phyloP scores from a whole-genome alignment of 2,888 invertebrate species.

The Portevinia maculata region DNA sequence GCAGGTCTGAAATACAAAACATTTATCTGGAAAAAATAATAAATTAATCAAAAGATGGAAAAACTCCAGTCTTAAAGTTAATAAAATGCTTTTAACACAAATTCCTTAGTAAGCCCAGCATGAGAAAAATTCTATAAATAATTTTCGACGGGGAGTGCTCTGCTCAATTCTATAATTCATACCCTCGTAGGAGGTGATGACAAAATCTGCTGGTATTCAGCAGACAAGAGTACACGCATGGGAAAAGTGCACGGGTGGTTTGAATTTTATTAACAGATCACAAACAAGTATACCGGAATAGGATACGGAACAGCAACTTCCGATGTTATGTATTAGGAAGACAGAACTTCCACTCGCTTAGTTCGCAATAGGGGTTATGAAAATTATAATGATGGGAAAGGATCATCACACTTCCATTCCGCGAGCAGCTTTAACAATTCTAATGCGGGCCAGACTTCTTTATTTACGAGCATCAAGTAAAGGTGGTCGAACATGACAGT shows the following conservation, averaged over 20 bases:
- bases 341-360: constrained; percentile 14
- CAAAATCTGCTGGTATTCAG: constrained; percentile 62
- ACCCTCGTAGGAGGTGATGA: constrained; percentile 18
- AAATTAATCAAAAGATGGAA: not conserved
- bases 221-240: constrained; percentile 14
- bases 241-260: constrained; percentile 17
- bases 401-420: constrained; percentile 13
- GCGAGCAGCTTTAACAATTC: constrained; percentile 5
- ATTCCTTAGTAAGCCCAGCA: not conserved
- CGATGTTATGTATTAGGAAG: constrained; percentile 44
- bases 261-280: constrained; percentile 42
- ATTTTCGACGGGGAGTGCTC: not conserved
- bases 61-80: not conserved
- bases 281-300: constrained; percentile 45
- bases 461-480: constrained; percentile 29
- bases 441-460: constrained; percentile 50
- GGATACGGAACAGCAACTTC: constrained; percentile 60
- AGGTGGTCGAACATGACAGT: constrained; percentile 15
- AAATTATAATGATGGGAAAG: constrained; percentile 43
- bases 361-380: constrained; percentile 9
- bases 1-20: not conserved
- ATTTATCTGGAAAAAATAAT: not conserved
- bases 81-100: not conserved
- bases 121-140: constrained; percentile 10
- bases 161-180: not conserved